phyloP scores from a whole-genome alignment of 2,113 vertebrate genomes.

The Dolichallabes microphthalmus region DNA sequence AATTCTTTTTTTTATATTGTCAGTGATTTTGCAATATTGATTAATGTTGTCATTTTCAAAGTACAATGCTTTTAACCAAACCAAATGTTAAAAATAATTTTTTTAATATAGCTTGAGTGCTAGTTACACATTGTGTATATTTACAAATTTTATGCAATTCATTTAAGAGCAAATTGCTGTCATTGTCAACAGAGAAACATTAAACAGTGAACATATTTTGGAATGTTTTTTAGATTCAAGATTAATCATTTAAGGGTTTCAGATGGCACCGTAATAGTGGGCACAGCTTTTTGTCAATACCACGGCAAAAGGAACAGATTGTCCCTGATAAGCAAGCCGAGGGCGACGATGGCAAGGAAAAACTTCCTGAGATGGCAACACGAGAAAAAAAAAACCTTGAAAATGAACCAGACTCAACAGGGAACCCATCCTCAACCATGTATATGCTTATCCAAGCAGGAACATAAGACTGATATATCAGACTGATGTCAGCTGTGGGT shows the following conservation, averaged over 20 bases:
- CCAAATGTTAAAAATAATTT: not conserved
- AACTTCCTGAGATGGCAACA: no score
- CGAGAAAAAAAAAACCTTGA: no score
- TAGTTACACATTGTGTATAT: not conserved
- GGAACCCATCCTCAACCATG: not conserved
- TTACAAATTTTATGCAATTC: not conserved
- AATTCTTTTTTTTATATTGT: not conserved
- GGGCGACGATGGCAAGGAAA: no score
- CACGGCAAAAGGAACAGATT: no score
- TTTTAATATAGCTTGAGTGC: no score
- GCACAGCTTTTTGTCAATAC: not conserved
- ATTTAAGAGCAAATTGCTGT: not conserved
- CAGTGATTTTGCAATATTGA: not conserved
- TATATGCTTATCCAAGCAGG: not conserved
- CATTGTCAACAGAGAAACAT: not conserved
- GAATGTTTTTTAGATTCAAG: no score
- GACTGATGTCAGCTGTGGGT: not conserved
- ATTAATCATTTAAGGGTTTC: no score
- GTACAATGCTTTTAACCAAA: not conserved
- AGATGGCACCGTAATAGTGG: not conserved
- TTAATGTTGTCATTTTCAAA: not conserved
- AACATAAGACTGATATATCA: not conserved
- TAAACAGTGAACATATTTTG: not conserved
- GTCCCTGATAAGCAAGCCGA: no score
- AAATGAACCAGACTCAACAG: no score